Base-by-base conservation (phyloP, 2,888 invertebrate species). In the Tuberolachnus salignus region DNA sequence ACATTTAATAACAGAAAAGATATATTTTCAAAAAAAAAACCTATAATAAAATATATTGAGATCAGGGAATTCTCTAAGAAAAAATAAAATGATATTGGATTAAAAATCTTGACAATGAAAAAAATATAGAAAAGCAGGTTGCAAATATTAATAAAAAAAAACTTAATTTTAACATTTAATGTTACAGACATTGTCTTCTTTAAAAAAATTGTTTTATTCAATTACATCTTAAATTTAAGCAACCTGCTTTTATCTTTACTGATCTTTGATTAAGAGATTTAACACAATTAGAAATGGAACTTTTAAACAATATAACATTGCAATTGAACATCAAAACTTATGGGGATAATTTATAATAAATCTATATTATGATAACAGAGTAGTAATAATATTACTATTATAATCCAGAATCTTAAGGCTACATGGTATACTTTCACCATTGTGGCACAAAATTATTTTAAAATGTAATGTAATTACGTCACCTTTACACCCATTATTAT, bases 381-480 rank as follows among this genome's bases (percentile, higher is more conserved):
- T 14, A 75, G 66, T 14, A 78, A 78, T 57, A 66, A 44, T 66
- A 78, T 51, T 73, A 42, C 42, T 53, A 64, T 53, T 42, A 64
- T 53, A 69, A 57, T 69, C 69, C 78, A 78, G 69, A 69, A 61
- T 69, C 78, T 78, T 78, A 78, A 69, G 57, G 67, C 78, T 78
- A 78, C 67, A 78, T 78, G 78, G 78, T 78, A 78, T 78, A 78
- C 78, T 69, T 69, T 78, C 78, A 78, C 78, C 78, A 78, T 78
- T 78, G 67, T 78, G 78, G 78, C 78, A 78, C 78, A 78, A 78
- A 46, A 67, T 67, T 57, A 57, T 51, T 59, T 78, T 69, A 49
- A 51, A 55, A n/a, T 63, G 42, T 44, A 78, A 51, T 69, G 59
- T 59, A 51, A 49, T 61, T 34, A 78, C 42, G 59, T 59, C 59